phyloP scores from a whole-genome alignment of 2,113 vertebrate genomes.

The Saccopteryx bilineata region DNA sequence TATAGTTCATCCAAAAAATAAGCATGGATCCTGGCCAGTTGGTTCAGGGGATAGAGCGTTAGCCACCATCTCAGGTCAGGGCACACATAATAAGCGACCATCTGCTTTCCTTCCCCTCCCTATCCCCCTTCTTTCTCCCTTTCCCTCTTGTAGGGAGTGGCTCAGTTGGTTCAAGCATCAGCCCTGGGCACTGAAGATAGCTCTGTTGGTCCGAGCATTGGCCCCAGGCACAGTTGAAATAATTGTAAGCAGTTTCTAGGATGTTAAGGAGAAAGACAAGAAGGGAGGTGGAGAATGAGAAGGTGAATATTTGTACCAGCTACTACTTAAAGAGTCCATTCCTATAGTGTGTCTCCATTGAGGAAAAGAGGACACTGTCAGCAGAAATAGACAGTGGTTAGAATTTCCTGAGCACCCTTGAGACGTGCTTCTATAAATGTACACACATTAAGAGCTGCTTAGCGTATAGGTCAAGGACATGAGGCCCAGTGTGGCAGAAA shows the following conservation, averaged over 20 bases:
- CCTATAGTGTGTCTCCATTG: neutral
- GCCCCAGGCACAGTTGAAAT: neutral
- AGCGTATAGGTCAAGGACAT: constrained; percentile 8
- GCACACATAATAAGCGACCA: too few species aligned
- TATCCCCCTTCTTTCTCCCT: too few species aligned
- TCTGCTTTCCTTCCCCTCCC: too few species aligned
- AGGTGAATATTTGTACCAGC: neutral
- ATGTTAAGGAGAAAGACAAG: neutral
- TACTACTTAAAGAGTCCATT: neutral
- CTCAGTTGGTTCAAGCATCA: too few species aligned
- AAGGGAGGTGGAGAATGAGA: neutral
- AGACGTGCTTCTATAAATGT: constrained; percentile 49
- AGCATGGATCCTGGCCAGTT: too few species aligned
- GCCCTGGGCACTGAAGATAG: too few species aligned
- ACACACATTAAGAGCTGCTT: constrained; percentile 59
- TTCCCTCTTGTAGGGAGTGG: too few species aligned
- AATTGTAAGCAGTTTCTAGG: neutral
- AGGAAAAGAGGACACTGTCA: neutral
- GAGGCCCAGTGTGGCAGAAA: neutral
- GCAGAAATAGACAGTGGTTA: neutral
- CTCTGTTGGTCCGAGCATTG: neutral
- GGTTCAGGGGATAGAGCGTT: too few species aligned
- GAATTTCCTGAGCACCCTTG: constrained; percentile 22
- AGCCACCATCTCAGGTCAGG: too few species aligned
- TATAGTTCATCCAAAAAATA: too few species aligned